Conservation (phyloP, 2,113 vertebrate genomes). For the Ploceus nigricollis region DNA sequence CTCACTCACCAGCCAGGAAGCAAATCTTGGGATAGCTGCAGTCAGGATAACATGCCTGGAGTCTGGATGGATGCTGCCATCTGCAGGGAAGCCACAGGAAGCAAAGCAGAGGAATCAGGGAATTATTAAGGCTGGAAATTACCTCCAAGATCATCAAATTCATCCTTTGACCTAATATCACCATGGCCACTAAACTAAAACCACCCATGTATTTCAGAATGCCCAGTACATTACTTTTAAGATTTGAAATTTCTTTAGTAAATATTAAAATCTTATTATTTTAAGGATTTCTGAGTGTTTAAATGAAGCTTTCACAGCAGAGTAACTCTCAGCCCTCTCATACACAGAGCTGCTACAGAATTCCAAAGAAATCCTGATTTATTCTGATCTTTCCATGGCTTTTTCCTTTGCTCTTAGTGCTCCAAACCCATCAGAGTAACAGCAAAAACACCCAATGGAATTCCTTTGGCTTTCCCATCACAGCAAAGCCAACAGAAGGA, state of each 20-base stretch:
- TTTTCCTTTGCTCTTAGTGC: neutral
- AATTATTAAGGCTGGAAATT: neutral
- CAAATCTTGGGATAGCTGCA: slow-evolving; percentile 80
- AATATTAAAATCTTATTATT: neutral
- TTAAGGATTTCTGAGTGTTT: neutral
- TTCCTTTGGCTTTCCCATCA: neutral
- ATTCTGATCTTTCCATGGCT: neutral
- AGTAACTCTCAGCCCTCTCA: neutral
- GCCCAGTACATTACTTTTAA: neutral
- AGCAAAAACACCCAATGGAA: fast-evolving
- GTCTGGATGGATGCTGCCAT: slow-evolving; percentile 86
- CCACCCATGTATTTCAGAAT: neutral
- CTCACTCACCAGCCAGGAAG: slow-evolving; percentile 90
- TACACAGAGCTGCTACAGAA: neutral
- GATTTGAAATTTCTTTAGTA: neutral
- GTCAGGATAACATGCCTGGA: slow-evolving; percentile 86
- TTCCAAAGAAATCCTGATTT: neutral
- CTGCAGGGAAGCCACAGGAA: slow-evolving; percentile 74
- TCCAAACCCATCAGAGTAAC: fast-evolving
- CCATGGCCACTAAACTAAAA: neutral
- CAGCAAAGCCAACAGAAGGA: neutral
- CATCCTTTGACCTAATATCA: fast-evolving
- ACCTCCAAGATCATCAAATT: neutral
- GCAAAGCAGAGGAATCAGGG: neutral
- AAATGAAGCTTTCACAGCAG: neutral